These are phyloP conservation scores for Apomyelois bistriatella DNA, from an alignment of 2,888 invertebrate species.

Conservation along the genomic window DNA sequence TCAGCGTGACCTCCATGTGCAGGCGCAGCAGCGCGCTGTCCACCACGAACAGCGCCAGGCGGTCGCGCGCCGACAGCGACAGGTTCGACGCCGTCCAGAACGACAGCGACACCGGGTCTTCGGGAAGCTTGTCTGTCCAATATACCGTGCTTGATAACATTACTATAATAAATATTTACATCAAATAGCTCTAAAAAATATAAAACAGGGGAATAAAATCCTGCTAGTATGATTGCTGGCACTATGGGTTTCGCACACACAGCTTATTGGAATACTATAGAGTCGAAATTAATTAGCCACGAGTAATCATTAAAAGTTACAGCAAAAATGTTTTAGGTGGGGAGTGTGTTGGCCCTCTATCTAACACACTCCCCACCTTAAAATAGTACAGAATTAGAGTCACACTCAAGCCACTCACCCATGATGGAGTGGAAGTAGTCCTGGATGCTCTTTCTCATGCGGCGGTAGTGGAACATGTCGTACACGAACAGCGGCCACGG, in stretches of 20 bases:
- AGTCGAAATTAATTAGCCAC: too few species aligned
- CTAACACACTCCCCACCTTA: too few species aligned
- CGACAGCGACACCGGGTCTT: conserved; percentile 63
- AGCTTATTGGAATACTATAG: too few species aligned
- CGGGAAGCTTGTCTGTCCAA: conserved; percentile 46
- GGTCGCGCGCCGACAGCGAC: conserved; percentile 54
- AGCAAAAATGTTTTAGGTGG: too few species aligned
- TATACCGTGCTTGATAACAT: not conserved
- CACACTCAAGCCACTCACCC: too few species aligned
- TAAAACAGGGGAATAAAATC: too few species aligned
- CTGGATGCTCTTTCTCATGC: conserved; percentile 43
- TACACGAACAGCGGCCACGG: conserved; percentile 71
- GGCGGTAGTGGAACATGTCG: conserved; percentile 56
- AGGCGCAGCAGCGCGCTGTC: conserved; percentile 65
- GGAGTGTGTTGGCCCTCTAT: too few species aligned
- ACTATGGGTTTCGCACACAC: too few species aligned
- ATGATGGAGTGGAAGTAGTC: conserved; percentile 45
- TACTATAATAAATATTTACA: not conserved
- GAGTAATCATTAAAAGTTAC: too few species aligned
- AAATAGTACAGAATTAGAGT: too few species aligned
- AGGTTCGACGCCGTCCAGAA: conserved; percentile 73
- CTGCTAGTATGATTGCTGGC: too few species aligned
- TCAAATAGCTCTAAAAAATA: too few species aligned
- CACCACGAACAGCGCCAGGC: conserved; percentile 54
- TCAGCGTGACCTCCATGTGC: conserved; percentile 54